Percentiles rank a stretch among this genome's conserved stretches.
Evolutionary conservation across 1,140 invertebrate species (phyloP).

Genomic region (Anastrepha obliqua): DNA sequence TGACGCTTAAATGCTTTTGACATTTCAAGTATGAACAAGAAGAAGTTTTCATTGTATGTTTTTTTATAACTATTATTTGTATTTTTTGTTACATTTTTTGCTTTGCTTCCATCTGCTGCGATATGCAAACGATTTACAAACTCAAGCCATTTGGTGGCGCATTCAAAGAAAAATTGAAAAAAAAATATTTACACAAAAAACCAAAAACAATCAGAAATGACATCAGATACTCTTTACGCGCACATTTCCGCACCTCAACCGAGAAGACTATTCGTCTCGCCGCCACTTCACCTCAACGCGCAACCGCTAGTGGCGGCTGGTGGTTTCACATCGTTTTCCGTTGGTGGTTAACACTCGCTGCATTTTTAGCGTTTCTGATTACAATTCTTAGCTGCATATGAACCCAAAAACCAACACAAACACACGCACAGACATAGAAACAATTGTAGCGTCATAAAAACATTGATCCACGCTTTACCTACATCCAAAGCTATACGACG

Average conservation of each 20-base stretch:
- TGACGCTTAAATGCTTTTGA: conserved; percentile 7
- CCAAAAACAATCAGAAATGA: background rate
- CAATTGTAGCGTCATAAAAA: background rate
- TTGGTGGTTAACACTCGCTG: background rate
- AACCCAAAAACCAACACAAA: background rate
- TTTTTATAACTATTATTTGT: background rate
- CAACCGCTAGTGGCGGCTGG: no score
- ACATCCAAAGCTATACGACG: background rate
- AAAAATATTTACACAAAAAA: background rate
- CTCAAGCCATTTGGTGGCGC: background rate
- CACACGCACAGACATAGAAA: background rate
- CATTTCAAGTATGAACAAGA: conserved; percentile 26
- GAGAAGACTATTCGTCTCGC: background rate
- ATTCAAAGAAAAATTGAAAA: background rate
- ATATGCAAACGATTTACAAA: conserved; percentile 9
- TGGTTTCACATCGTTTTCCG: background rate
- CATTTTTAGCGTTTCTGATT: conserved; percentile 40
- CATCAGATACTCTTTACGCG: conserved; percentile 31
- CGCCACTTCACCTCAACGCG: no score
- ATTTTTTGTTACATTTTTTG: background rate
- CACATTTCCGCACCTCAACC: conserved; percentile 43
- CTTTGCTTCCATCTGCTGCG: background rate
- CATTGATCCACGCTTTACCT: background rate
- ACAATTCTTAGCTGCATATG: conserved; percentile 34
- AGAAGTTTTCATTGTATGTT: background rate